Evolutionary conservation across 2,888 invertebrate genomes (phyloP).

Genomic region (Papilio protenor): DNA sequence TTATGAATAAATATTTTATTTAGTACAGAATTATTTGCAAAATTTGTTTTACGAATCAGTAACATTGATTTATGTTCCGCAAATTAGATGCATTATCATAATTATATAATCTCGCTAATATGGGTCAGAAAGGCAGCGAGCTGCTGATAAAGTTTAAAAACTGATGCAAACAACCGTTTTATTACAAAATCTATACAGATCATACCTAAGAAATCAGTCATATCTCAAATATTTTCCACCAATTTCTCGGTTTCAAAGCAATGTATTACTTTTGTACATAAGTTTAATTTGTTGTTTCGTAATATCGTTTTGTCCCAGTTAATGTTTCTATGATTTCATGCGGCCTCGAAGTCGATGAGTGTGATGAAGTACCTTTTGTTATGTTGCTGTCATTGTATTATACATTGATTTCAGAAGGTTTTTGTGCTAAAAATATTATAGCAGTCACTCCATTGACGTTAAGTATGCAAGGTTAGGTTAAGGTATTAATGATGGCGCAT

Average conservation of each 20-base stretch:
- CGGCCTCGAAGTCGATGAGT: conserved; percentile 10
- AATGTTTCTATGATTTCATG: conserved; percentile 20
- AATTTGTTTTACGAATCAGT: not conserved
- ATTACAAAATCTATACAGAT: not conserved
- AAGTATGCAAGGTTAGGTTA: conserved; percentile 11
- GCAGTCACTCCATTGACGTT: not conserved
- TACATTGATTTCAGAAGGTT: conserved; percentile 12
- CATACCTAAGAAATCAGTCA: not conserved
- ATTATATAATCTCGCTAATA: not conserved
- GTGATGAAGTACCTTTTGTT: conserved; percentile 11
- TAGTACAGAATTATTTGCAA: not conserved
- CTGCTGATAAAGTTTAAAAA: conserved; percentile 10
- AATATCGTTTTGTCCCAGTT: conserved; percentile 19
- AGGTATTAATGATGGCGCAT: conserved; percentile 14
- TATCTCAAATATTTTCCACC: not conserved
- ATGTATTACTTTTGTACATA: not conserved
- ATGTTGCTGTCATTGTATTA: conserved; percentile 25
- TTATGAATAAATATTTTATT: not conserved
- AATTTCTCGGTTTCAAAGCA: not conserved
- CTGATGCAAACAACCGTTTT: not conserved
- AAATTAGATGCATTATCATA: conserved; percentile 13
- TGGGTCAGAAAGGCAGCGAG: conserved; percentile 2
- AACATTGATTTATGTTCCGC: not conserved
- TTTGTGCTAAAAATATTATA: conserved; percentile 14
- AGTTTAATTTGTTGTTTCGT: conserved; percentile 16